phyloP scores from a whole-genome alignment of 1,140 invertebrate species.

The Lucilia cuprina region DNA sequence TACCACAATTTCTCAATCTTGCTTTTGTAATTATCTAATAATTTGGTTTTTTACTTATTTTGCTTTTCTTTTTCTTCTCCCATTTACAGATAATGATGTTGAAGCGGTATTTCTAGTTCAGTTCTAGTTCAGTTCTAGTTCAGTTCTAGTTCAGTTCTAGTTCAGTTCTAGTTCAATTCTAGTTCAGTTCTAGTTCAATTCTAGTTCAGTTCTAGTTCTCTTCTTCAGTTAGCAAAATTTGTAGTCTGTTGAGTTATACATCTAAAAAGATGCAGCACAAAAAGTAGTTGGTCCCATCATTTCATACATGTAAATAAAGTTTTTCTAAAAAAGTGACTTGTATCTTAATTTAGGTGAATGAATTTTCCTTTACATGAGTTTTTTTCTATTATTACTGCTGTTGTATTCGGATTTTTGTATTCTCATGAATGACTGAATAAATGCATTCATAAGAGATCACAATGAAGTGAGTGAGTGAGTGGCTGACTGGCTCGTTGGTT shows the following conservation, averaged over 20 bases:
- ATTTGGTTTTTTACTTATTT: conserved; percentile 4
- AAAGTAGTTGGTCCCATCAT: background rate
- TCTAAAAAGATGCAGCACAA: too few relatives aligned
- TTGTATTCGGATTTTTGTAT: background rate
- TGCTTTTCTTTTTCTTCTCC: background rate
- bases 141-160: too few relatives aligned
- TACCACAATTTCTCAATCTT: background rate
- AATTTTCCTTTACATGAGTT: background rate
- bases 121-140: too few relatives aligned
- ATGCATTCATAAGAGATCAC: background rate
- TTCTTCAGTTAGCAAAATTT: too few relatives aligned
- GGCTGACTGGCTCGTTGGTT: background rate
- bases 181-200: too few relatives aligned
- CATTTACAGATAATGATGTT: conserved; percentile 49
- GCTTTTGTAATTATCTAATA: conserved; percentile 4
- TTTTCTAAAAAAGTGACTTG: background rate
- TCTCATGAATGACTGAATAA: background rate
- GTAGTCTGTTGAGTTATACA: too few relatives aligned
- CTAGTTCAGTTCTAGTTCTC: too few relatives aligned
- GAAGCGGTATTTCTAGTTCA: conserved; percentile 45
- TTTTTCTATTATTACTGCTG: background rate
- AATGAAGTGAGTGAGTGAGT: background rate
- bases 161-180: too few relatives aligned
- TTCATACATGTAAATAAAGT: background rate
- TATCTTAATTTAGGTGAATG: conserved; percentile 1